Evolutionary conservation across 2,113 vertebrate species (phyloP).

Genomic region (Pandion haliaetus): DNA sequence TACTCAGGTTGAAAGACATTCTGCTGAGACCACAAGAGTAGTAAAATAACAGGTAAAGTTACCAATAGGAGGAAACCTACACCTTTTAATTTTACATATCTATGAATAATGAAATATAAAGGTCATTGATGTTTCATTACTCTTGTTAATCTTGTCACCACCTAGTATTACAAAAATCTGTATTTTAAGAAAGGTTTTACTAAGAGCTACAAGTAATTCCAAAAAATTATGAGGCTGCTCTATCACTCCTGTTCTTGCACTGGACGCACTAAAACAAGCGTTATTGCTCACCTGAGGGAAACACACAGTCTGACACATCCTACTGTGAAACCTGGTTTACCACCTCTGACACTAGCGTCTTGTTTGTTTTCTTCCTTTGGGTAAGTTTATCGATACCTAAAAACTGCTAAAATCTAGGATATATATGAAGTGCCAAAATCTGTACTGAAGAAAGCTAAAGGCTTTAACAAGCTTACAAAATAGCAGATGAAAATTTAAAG

Average conservation of each 20-base stretch:
- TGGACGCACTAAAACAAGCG: background rate
- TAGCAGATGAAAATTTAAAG: background rate
- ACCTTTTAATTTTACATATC: background rate
- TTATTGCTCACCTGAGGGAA: background rate
- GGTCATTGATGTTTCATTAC: background rate
- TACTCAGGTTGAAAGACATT: background rate
- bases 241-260: background rate
- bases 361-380: background rate
- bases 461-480: background rate
- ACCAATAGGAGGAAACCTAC: background rate
- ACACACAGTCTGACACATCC: background rate
- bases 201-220: background rate
- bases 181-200: background rate
- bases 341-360: background rate
- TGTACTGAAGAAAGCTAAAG: background rate
- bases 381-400: background rate
- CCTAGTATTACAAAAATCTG: background rate
- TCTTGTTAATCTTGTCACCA: background rate
- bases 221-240: background rate
- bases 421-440: background rate
- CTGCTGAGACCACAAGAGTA: background rate
- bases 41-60: background rate
- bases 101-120: slow-evolving; percentile 6
- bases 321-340: background rate
- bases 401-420: background rate